Base-by-base conservation (phyloP, 30 jellyfish, hydroid and myxozoan genomes). In the Pseudorhiza aurosa region DNA sequence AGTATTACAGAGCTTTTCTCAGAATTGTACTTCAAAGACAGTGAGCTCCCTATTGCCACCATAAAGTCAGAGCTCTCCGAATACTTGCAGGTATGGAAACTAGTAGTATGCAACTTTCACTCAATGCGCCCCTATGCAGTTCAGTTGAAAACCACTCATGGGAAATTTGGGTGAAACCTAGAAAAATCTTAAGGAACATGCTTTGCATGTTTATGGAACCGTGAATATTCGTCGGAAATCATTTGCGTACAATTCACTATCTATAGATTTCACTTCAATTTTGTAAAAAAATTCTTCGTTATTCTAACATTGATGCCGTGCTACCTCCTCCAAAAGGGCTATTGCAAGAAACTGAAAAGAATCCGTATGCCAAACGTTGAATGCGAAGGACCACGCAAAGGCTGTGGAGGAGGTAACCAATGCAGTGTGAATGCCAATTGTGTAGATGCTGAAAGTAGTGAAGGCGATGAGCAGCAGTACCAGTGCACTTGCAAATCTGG, bases 341-440 rank as follows among this genome's bases (percentile, higher is more conserved):
- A 79, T 65, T 79, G 91, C 83, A 32, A 63, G 10, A 7, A 30
- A 11, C 21, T 79, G 74, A 79, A 79, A 25, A 33, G 24, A 4
- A 49, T n/a, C n/a, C 71, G 79, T 24, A 26, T 63, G 24, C 60
- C 74, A 44, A 36, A 55, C 32, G 83, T 44, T 10, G 75, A 79
- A 79, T 79, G 91, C 42, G 83, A 62, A 31, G 91, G 91, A 30
- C 91, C 91, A 17, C 75, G 83, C 9, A 79, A 79, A 17, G 83
- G 83, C 15, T 79, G 91, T 32, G 59, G 31, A 6, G 91, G 91
- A 0, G 91, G 91, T 19, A 79, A 51, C 43, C 74, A 79, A 22
- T 79, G 91, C 74, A 79, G 91, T 31, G 76, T 45, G 24, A 62
- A 79, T 51, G 91, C 91, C 27, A 30, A 27, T 3, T 79, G 91